Conservation (phyloP, 2,113 vertebrate species). For the Pygoscelis adeliae region DNA sequence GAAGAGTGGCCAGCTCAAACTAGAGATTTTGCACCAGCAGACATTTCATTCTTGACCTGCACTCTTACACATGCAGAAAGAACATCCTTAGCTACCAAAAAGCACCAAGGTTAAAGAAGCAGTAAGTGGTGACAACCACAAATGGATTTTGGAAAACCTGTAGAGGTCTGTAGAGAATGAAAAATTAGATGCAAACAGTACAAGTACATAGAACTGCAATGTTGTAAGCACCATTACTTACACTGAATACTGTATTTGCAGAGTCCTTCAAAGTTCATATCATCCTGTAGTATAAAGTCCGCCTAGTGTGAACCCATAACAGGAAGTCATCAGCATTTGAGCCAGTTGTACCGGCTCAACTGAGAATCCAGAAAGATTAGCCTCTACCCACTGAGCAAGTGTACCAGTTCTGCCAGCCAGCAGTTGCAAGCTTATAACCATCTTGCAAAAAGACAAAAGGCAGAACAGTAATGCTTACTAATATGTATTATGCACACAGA, state of each 20-base stretch:
- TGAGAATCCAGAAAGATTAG: not conserved
- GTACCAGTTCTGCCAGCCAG: not conserved
- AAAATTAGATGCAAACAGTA: not conserved
- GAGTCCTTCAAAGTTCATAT: not conserved
- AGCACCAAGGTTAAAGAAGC: not conserved
- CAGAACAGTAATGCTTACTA: accelerated
- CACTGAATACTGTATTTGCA: not conserved
- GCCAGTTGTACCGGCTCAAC: not conserved
- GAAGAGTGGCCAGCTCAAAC: not conserved
- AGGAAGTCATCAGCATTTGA: not conserved
- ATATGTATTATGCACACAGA: not conserved
- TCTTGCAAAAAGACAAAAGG: not conserved
- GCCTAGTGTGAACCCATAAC: not conserved
- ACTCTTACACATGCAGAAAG: not conserved
- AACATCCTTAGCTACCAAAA: not conserved
- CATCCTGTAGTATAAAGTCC: not conserved
- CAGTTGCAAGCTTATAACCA: not conserved
- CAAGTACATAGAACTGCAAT: not conserved
- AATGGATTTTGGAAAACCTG: not conserved
- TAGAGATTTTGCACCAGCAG: not conserved
- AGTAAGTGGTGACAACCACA: not conserved
- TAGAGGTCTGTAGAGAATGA: not conserved
- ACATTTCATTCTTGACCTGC: not conserved
- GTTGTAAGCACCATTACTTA: not conserved
- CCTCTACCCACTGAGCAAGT: not conserved